These are phyloP conservation scores for Cacajao melanocephalus DNA, from an alignment of 2,797 vertebrate species.

Conservation along the genomic window DNA sequence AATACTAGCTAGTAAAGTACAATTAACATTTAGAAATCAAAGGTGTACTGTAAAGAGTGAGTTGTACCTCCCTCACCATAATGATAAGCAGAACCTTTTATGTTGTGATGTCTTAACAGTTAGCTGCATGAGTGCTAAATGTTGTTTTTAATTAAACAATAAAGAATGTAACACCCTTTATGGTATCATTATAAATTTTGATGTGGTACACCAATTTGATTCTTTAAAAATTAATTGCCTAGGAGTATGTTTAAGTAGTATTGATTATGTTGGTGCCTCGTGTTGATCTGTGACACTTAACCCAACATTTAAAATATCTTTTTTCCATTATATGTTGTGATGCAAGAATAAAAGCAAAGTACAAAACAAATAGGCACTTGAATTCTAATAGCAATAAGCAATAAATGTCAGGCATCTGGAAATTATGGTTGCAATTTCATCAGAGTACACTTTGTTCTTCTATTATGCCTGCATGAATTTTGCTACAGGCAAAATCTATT, in stretches of 20 bases:
- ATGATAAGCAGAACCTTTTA: constrained; percentile 79
- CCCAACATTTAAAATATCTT: constrained; percentile 89
- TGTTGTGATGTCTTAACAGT: constrained; percentile 79
- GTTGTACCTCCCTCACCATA: constrained; percentile 64
- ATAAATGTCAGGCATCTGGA: constrained; percentile 91
- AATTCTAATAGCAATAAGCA: constrained; percentile 91
- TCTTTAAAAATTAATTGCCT: constrained; percentile 90
- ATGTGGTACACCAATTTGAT: constrained; percentile 85
- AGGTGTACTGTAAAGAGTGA: constrained; percentile 65
- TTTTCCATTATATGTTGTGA: constrained; percentile 89
- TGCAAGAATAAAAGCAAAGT: constrained; percentile 89
- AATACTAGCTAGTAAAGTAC: constrained; percentile 81
- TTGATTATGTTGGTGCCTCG: constrained; percentile 84
- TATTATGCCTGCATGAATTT: constrained; percentile 90
- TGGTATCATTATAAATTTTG: constrained; percentile 87
- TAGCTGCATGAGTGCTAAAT: constrained; percentile 82
- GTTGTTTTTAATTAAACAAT: constrained; percentile 91
- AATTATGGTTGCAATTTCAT: constrained; percentile 92
- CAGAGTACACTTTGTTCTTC: constrained; percentile 90
- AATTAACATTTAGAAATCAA: constrained; percentile 82
- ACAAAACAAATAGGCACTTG: constrained; percentile 92
- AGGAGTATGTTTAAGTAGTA: constrained; percentile 88
- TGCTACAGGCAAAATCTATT: constrained; percentile 91
- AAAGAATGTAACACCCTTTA: constrained; percentile 85
- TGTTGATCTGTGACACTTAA: constrained; percentile 88